These are phyloP conservation scores for Tipula confusa DNA, from an alignment of 2,888 invertebrate genomes.

Conservation along the genomic window DNA sequence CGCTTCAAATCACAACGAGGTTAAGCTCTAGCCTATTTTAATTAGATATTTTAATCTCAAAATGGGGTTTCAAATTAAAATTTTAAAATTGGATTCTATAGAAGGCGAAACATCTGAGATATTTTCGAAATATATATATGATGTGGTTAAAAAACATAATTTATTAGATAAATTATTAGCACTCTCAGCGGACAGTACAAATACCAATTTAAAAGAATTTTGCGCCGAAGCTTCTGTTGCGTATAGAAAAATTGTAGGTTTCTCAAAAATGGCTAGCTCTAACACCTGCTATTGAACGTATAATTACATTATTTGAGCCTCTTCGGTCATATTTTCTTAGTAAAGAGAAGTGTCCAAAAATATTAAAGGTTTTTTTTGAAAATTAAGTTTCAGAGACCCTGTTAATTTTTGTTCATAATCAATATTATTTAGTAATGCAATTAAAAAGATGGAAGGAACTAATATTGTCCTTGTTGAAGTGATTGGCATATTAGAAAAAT, in stretches of 20 bases:
- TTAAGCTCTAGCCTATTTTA: too few relatives aligned
- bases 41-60: too few relatives aligned
- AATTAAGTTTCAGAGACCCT: background rate
- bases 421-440: background rate
- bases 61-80: too few relatives aligned
- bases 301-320: too few relatives aligned
- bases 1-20: slow-evolving; percentile 36
- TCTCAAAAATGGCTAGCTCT: slow-evolving; percentile 30
- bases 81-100: too few relatives aligned
- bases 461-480: background rate
- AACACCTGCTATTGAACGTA: too few relatives aligned
- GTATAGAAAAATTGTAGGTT: slow-evolving; percentile 28
- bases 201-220: slow-evolving; percentile 34
- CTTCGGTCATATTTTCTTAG: slow-evolving; percentile 29
- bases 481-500: too few relatives aligned
- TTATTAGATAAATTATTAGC: too few relatives aligned
- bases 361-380: background rate
- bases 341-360: background rate
- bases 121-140: too few relatives aligned
- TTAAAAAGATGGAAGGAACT: background rate
- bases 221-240: background rate
- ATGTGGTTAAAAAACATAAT: too few relatives aligned
- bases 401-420: too few relatives aligned
- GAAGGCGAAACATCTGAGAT: too few relatives aligned
- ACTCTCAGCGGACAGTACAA: slow-evolving; percentile 36